phyloP scores from a whole-genome alignment of 2,797 vertebrate species.

The Xiphorhynchus erythropygius region DNA sequence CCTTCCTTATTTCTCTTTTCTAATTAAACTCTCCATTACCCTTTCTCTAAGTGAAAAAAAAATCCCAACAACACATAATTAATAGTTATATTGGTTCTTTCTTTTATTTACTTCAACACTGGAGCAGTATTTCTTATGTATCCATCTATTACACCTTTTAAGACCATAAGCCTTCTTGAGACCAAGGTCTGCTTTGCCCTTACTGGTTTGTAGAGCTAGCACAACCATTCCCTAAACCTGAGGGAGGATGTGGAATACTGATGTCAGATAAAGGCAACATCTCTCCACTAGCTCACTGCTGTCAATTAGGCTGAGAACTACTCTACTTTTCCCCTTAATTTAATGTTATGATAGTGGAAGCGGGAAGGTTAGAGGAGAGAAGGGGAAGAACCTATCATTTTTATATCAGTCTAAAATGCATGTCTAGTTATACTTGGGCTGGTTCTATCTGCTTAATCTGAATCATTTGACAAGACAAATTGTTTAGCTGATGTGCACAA shows the following conservation, averaged over 20 bases:
- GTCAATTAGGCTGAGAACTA: neutral
- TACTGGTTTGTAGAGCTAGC: neutral
- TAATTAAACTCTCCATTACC: conserved; percentile 62
- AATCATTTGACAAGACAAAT: conserved; percentile 32
- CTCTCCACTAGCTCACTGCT: neutral
- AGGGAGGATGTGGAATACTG: neutral
- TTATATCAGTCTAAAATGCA: neutral
- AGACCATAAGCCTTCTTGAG: neutral
- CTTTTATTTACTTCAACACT: conserved; percentile 10
- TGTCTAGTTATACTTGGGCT: neutral
- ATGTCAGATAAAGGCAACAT: neutral
- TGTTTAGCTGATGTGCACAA: conserved; percentile 8
- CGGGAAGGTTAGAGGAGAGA: neutral
- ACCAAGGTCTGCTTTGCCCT: neutral
- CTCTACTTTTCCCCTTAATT: neutral
- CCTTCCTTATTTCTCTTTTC: conserved; percentile 21
- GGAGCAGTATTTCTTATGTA: neutral
- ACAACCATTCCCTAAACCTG: neutral
- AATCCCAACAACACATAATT: conserved; percentile 28
- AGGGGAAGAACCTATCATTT: neutral
- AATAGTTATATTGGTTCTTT: neutral
- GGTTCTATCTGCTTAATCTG: conserved; percentile 2
- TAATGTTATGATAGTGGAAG: neutral
- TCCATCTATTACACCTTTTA: neutral
- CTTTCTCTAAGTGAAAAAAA: conserved; percentile 6